A percentile compares a stretch with the other conserved stretches of the same genome.
Evolutionary conservation across 2,797 vertebrate genomes (phyloP).

Genomic region (Chelon labrosus): DNA sequence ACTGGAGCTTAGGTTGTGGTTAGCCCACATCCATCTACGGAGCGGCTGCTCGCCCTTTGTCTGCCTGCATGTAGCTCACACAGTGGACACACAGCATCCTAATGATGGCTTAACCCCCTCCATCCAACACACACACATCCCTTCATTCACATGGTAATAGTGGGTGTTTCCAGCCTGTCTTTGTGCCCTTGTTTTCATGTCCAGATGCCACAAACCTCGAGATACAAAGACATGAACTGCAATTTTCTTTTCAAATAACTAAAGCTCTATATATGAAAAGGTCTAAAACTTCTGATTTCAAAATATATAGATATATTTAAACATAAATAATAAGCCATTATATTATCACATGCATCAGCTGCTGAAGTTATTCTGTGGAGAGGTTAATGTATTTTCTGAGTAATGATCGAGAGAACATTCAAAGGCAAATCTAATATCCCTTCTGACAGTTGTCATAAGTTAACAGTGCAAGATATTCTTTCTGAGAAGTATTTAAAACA

Average conservation of each 20-base stretch:
- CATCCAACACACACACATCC: neutral
- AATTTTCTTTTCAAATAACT: neutral
- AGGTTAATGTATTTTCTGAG: too few relatives aligned
- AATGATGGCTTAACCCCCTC: conserved; percentile 33
- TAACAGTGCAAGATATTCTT: too few relatives aligned
- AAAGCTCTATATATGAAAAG: too few relatives aligned
- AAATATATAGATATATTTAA: too few relatives aligned
- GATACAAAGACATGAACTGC: conserved; percentile 18
- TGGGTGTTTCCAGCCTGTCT: conserved; percentile 48
- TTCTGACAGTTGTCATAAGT: too few relatives aligned
- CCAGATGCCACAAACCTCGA: neutral
- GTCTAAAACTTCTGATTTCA: too few relatives aligned
- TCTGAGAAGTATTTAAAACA: too few relatives aligned
- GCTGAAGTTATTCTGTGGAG: too few relatives aligned
- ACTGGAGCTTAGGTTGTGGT: conserved; percentile 20
- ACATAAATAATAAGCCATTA: too few relatives aligned
- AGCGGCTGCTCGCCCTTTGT: conserved; percentile 68
- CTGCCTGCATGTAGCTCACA: conserved; percentile 48
- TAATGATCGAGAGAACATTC: too few relatives aligned
- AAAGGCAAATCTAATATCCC: too few relatives aligned
- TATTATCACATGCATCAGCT: too few relatives aligned
- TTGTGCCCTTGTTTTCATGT: neutral
- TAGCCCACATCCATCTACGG: conserved; percentile 31
- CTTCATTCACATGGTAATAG: conserved; percentile 70
- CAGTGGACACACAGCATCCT: conserved; percentile 44